These are phyloP conservation scores for Sinohyriopsis cumingii DNA, from an alignment of 2,888 invertebrate genomes.

Conservation along the genomic window DNA sequence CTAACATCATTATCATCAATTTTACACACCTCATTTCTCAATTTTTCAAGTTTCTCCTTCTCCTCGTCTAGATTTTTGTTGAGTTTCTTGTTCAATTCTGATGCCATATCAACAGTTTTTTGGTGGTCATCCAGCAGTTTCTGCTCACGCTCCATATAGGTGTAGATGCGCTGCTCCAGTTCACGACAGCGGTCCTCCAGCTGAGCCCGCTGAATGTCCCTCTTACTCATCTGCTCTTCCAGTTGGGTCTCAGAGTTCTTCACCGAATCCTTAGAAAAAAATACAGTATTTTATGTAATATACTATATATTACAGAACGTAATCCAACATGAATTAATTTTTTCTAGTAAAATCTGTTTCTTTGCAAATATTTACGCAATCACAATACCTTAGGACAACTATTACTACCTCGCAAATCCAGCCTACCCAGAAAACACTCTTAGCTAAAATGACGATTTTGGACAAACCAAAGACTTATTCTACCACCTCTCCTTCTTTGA, in stretches of 20 bases:
- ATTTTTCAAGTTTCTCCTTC: slow-evolving; percentile 8
- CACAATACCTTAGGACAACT: too few relatives aligned
- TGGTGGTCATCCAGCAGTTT: slow-evolving; percentile 30
- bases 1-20: not conserved
- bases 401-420: too few relatives aligned
- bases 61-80: slow-evolving; percentile 22
- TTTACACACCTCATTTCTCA: slow-evolving; percentile 19
- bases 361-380: too few relatives aligned
- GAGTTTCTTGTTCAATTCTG: slow-evolving; percentile 33
- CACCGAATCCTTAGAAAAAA: slow-evolving; percentile 22
- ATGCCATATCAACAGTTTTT: slow-evolving; percentile 20
- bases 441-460: too few relatives aligned
- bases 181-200: slow-evolving; percentile 26
- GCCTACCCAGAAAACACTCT: too few relatives aligned
- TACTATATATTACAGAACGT: too few relatives aligned
- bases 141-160: slow-evolving; percentile 34
- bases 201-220: slow-evolving; percentile 18
- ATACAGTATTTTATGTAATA: not conserved
- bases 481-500: too few relatives aligned
- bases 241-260: slow-evolving; percentile 30
- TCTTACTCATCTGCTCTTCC: slow-evolving; percentile 21
- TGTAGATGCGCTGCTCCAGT: slow-evolving; percentile 23
- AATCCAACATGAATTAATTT: too few relatives aligned
- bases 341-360: too few relatives aligned
- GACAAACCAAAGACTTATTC: too few relatives aligned